Conservation (phyloP, 2,888 invertebrate genomes). For the Eupeodes luniger region DNA sequence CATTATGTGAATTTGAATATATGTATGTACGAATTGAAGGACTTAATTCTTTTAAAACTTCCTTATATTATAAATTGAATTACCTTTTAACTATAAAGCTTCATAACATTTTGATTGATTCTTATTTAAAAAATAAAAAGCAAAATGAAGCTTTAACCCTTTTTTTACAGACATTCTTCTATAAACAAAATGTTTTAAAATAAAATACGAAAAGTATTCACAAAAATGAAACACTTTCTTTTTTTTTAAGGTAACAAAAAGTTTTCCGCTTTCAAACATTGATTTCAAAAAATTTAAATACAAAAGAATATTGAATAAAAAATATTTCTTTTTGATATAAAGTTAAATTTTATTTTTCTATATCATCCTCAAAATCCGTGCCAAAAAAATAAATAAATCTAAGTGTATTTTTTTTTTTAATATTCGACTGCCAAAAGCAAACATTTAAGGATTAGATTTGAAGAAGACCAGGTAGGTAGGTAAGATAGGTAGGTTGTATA, state of each 20-base stretch:
- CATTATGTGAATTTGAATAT: neutral
- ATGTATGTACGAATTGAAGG: neutral
- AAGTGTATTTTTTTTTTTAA: neutral
- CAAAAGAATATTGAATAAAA: neutral
- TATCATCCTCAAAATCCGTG: neutral
- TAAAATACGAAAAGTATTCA: neutral
- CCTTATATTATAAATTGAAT: neutral
- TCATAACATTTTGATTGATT: no score
- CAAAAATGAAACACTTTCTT: neutral
- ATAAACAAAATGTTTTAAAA: neutral
- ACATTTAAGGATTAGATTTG: conserved; percentile 46
- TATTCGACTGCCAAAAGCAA: conserved; percentile 61
- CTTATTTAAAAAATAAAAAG: no score
- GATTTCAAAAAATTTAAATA: conserved; percentile 10
- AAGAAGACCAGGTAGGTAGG: conserved; percentile 27
- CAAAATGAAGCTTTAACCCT: no score
- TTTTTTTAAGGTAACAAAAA: neutral
- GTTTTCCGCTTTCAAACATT: neutral
- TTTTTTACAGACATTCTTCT: no score
- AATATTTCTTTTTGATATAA: neutral
- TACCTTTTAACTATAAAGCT: no score
- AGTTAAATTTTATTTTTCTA: neutral
- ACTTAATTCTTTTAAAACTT: neutral
- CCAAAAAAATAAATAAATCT: conserved; percentile 19
- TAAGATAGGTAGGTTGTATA: conserved; percentile 8